These are phyloP conservation scores for Spermophilus dauricus DNA, from an alignment of 2,113 vertebrate species.

Conservation along the genomic window DNA sequence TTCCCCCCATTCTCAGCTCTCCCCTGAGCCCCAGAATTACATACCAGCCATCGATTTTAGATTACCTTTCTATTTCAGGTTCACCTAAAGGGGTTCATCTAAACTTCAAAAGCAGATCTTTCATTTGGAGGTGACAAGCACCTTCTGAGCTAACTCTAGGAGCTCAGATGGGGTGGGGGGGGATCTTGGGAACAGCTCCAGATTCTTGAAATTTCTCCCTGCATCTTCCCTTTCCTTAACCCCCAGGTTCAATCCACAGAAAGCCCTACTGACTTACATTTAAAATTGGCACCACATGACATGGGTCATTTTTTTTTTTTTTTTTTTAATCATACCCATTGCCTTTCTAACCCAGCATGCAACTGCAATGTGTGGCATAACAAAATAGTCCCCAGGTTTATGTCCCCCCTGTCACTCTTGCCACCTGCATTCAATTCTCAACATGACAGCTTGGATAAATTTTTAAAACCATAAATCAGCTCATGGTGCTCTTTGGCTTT, in stretches of 20 bases:
- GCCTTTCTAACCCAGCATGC: not conserved
- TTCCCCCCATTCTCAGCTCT: not conserved
- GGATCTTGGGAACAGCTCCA: too few species aligned
- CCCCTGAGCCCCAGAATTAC: not conserved
- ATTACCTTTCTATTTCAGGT: not conserved
- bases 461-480: constrained; percentile 41
- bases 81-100: not conserved
- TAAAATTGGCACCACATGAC: not conserved
- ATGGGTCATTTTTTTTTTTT: not conserved
- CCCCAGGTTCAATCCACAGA: not conserved
- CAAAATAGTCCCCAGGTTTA: not conserved
- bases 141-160: too few species aligned
- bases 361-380: not conserved
- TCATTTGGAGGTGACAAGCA: too few species aligned
- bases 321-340: not conserved
- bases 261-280: not conserved
- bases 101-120: not conserved
- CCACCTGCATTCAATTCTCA: not conserved
- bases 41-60: not conserved
- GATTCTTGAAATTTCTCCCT: not conserved
- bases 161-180: too few species aligned
- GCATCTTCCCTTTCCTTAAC: not conserved
- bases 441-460: not conserved
- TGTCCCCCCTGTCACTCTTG: not conserved
- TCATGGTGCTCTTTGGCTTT: not conserved